phyloP scores from a whole-genome alignment of 2,113 vertebrate species.

The Heloderma charlesbogerti region DNA sequence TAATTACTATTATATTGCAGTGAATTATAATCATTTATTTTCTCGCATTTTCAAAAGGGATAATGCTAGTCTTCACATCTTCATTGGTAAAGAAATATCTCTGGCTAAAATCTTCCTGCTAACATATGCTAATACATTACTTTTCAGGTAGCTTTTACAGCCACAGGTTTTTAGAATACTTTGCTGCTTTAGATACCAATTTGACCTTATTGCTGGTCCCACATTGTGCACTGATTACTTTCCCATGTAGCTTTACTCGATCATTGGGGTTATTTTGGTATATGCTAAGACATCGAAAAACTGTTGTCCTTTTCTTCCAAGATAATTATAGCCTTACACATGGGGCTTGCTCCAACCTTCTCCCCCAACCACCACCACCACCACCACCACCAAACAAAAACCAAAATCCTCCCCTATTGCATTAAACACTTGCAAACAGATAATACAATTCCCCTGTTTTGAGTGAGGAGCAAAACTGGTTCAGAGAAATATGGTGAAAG shows the following conservation, averaged over 20 bases:
- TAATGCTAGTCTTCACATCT: constrained; percentile 47
- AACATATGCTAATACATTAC: constrained; percentile 17
- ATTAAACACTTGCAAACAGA: neutral
- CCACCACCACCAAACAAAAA: neutral
- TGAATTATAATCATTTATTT: constrained; percentile 33
- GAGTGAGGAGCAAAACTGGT: neutral
- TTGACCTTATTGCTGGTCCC: neutral
- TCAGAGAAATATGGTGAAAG: constrained; percentile 4
- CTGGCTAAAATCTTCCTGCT: constrained; percentile 9
- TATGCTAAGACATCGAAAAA: neutral
- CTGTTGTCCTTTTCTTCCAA: neutral
- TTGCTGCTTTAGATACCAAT: neutral
- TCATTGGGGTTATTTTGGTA: neutral
- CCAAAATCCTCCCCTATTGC: neutral
- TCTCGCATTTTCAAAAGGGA: constrained; percentile 39
- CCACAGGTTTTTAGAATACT: neutral
- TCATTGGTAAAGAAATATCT: constrained; percentile 31
- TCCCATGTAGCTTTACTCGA: neutral
- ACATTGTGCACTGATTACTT: neutral
- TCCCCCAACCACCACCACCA: neutral
- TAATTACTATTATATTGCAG: neutral
- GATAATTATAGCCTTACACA: neutral
- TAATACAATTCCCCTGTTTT: constrained; percentile 1
- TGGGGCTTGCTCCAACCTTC: neutral
- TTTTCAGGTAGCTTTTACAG: neutral